Conservation (phyloP, 2,888 invertebrate genomes). For the Gnatocerus cornutus region DNA sequence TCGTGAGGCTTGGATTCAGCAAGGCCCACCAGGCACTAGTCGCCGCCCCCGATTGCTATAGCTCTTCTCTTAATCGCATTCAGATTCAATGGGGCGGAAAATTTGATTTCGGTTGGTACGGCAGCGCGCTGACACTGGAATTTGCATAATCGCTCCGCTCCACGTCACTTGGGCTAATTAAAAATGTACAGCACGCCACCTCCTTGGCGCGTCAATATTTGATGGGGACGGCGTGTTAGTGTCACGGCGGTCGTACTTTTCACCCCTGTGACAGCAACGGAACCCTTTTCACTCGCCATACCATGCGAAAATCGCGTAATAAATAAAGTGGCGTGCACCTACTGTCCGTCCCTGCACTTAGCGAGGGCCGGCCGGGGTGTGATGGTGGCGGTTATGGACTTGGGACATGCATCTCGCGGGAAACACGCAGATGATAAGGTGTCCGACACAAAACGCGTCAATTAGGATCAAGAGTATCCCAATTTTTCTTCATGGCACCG, state of each 20-base stretch:
- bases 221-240: constrained; percentile 55
- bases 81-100: constrained; percentile 69
- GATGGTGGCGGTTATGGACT: constrained; percentile 61
- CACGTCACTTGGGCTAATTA: constrained; percentile 66
- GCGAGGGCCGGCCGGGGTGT: constrained; percentile 60
- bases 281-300: constrained; percentile 41
- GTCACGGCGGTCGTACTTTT: constrained; percentile 51
- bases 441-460: constrained; percentile 50
- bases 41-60: constrained; percentile 56
- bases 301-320: constrained; percentile 49
- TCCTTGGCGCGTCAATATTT: constrained; percentile 63
- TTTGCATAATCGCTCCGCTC: constrained; percentile 68
- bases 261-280: constrained; percentile 36
- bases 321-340: constrained; percentile 59
- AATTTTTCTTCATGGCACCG: too few relatives aligned
- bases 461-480: background rate
- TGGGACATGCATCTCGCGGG: constrained; percentile 63
- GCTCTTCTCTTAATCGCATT: constrained; percentile 67
- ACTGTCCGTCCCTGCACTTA: constrained; percentile 61
- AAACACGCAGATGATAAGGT: constrained; percentile 59
- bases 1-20: constrained; percentile 4
- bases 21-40: constrained; percentile 30
- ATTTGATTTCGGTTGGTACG: constrained; percentile 67
- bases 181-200: constrained; percentile 68
- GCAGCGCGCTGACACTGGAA: constrained; percentile 65